phyloP scores from a whole-genome alignment of 2,797 vertebrate genomes.

The Borostomias antarcticus region DNA sequence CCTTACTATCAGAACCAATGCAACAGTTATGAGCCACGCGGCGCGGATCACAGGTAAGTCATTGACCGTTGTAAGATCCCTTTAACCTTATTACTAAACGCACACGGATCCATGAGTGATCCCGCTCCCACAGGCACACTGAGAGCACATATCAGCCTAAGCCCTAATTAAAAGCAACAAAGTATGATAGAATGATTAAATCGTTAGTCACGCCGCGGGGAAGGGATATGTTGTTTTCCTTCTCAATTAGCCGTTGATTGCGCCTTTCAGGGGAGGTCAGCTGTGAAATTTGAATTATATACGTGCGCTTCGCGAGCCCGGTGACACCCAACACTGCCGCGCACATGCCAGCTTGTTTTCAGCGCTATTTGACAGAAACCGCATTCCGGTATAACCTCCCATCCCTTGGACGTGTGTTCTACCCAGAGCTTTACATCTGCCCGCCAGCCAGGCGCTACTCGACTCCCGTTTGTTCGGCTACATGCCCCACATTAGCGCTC shows the following conservation, averaged over 20 bases:
- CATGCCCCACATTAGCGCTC: background rate
- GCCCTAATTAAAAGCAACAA: slow-evolving; percentile 95
- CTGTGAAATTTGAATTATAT: slow-evolving; percentile 99
- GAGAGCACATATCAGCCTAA: slow-evolving; percentile 80
- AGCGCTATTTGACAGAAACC: slow-evolving; percentile 7
- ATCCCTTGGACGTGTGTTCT: too few species aligned
- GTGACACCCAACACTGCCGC: slow-evolving; percentile 28
- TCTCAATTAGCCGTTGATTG: slow-evolving; percentile 99
- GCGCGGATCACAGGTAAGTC: slow-evolving; percentile 46
- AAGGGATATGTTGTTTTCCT: slow-evolving; percentile 94
- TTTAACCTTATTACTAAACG: slow-evolving; percentile 85
- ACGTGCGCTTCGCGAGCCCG: slow-evolving; percentile 74
- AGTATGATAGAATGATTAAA: slow-evolving; percentile 96
- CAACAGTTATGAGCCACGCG: slow-evolving; percentile 38
- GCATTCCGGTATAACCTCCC: background rate
- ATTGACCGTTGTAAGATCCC: slow-evolving; percentile 84
- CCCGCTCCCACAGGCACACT: slow-evolving; percentile 87
- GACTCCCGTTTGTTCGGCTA: background rate
- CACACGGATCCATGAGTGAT: slow-evolving; percentile 88
- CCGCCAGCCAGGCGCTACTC: too few species aligned
- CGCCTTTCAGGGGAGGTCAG: slow-evolving; percentile 98
- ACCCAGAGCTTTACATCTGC: too few species aligned
- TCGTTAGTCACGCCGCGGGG: slow-evolving; percentile 94
- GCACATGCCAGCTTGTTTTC: background rate
- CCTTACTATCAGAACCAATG: background rate